Conservation (phyloP, 1,140 invertebrate genomes). For the Drosophila novamexicana region DNA sequence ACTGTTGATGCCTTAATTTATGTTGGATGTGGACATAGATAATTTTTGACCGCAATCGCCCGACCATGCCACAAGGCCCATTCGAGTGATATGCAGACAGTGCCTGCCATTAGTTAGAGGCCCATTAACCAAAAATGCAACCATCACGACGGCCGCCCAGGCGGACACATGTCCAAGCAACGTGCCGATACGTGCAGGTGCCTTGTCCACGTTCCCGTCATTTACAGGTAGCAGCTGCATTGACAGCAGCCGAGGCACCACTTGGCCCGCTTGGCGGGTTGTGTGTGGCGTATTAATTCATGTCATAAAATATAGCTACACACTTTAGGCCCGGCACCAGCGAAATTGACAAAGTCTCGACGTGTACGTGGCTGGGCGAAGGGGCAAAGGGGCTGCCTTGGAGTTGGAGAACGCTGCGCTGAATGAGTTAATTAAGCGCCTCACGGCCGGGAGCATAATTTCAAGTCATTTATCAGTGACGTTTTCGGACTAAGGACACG, state of each 20-base stretch:
- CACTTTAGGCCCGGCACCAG: constrained; percentile 39
- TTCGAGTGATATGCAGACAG: constrained; percentile 48
- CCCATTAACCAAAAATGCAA: constrained; percentile 74
- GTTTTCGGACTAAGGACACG: constrained; percentile 20
- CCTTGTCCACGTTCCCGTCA: constrained; percentile 39
- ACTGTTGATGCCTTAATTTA: background rate
- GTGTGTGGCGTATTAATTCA: constrained; percentile 62
- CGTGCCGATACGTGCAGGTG: constrained; percentile 16
- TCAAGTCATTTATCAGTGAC: constrained; percentile 70
- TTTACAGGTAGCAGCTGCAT: constrained; percentile 76
- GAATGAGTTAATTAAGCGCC: constrained; percentile 79
- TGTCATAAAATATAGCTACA: constrained; percentile 71
- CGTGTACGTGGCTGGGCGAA: constrained; percentile 2
- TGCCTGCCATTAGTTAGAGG: constrained; percentile 67
- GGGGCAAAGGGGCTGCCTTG: background rate
- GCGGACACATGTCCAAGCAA: constrained; percentile 11
- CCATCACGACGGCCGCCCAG: background rate
- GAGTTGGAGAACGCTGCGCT: constrained; percentile 25
- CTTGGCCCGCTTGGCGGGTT: constrained; percentile 14
- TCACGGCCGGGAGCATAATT: constrained; percentile 69
- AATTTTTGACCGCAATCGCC: constrained; percentile 47
- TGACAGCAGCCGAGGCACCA: constrained; percentile 34
- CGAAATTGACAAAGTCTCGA: constrained; percentile 42
- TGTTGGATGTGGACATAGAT: constrained; percentile 48
- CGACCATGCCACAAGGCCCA: background rate